These are phyloP conservation scores for Urophycis tenuis DNA, from an alignment of 2,797 vertebrate species.

Conservation along the genomic window DNA sequence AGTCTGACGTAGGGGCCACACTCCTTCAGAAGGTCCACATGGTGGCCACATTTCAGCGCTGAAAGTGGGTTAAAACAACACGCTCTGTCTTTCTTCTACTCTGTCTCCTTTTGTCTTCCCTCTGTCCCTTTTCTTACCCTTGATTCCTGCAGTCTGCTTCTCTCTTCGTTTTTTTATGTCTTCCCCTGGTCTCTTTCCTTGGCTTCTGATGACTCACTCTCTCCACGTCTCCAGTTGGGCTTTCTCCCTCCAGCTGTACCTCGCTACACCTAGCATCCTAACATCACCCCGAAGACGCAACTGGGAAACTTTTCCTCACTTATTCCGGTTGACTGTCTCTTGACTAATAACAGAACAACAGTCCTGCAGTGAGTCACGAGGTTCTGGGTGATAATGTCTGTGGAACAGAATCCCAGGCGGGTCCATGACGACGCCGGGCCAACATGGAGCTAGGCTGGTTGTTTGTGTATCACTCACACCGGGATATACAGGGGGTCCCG, in stretches of 20 bases:
- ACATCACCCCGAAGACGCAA: background rate
- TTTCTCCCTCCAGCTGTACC: background rate
- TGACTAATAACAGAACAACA: background rate
- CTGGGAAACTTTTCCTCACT: background rate
- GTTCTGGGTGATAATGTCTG: background rate
- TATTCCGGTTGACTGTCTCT: background rate
- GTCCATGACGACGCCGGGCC: background rate
- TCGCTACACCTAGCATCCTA: background rate
- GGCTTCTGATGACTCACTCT: background rate
- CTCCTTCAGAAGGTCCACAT: conserved; percentile 62
- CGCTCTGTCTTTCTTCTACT: conserved; percentile 1
- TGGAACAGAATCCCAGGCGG: background rate
- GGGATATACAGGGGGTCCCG: background rate
- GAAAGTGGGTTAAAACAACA: conserved; percentile 72
- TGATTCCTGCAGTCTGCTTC: background rate
- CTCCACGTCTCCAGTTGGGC: background rate
- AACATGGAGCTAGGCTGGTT: background rate
- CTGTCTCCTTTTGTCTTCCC: background rate
- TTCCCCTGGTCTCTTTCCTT: background rate
- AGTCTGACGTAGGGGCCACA: conserved; percentile 36
- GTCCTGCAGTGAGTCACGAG: background rate
- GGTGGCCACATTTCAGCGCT: conserved; percentile 62
- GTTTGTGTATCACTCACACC: background rate
- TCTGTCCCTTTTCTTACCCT: background rate
- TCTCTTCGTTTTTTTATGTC: background rate